Conservation (phyloP, 2,797 vertebrate species). For the Spheniscus humboldti region DNA sequence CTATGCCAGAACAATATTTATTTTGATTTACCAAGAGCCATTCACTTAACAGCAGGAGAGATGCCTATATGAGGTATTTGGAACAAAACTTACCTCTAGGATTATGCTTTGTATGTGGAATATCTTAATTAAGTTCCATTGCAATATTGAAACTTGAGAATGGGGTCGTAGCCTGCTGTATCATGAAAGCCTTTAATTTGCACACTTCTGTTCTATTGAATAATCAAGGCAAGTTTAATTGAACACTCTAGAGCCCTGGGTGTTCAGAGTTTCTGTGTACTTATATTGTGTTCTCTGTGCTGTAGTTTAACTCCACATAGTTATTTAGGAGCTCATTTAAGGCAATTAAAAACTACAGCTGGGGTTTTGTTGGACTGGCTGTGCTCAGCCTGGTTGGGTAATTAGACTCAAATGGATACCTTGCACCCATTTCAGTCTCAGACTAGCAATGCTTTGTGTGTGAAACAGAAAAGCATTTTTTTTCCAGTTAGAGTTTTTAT, state of each 20-base stretch:
- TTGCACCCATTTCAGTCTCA: slow-evolving; percentile 10
- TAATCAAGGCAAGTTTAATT: slow-evolving; percentile 61
- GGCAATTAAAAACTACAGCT: slow-evolving; percentile 52
- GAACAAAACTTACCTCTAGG: slow-evolving; percentile 51
- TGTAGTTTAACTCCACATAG: slow-evolving; percentile 18
- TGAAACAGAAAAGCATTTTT: background rate
- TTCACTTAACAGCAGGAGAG: slow-evolving; percentile 37
- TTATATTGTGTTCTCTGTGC: slow-evolving; percentile 16
- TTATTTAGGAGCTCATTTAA: slow-evolving; percentile 54
- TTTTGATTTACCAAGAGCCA: slow-evolving; percentile 12
- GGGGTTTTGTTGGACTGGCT: slow-evolving; percentile 23
- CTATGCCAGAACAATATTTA: slow-evolving; percentile 41
- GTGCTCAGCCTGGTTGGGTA: background rate
- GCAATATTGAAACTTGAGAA: slow-evolving; percentile 58
- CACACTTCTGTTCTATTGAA: slow-evolving; percentile 57
- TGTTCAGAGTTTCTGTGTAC: slow-evolving; percentile 11
- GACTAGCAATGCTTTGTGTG: background rate
- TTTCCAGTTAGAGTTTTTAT: background rate
- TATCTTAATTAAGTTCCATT: slow-evolving; percentile 60
- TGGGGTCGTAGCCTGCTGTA: slow-evolving; percentile 52
- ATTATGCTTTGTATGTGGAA: slow-evolving; percentile 22
- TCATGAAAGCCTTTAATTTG: slow-evolving; percentile 60
- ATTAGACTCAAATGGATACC: slow-evolving; percentile 43
- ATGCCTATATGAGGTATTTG: slow-evolving; percentile 19
- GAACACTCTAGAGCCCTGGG: slow-evolving; percentile 28